Evolutionary conservation across 2,888 invertebrate genomes (phyloP), one percentile per base, ranked within the genome.

Genomic region (Mactromeris polynyma): DNA sequence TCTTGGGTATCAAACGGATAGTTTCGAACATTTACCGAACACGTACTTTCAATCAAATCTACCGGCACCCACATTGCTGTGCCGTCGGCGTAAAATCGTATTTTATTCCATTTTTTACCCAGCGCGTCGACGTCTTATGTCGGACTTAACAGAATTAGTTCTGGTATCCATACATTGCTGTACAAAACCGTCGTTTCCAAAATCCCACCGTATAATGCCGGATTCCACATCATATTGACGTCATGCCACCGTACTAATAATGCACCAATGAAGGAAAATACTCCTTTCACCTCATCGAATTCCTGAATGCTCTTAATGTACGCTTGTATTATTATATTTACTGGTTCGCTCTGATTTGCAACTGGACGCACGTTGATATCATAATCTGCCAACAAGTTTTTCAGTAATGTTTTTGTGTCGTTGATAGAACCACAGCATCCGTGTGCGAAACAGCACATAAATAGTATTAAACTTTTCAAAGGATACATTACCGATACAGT

Each of bases 1-100:
- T 40, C 51, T 36, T 93, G 93, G 38, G 77, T 82, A 42, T 93
- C 92, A 81, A 92, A 93, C 4, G 93, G 93, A 64, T 89, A 93
- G 42, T 89, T 90, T 0, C 86, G 73, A 17, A 90, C 88, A 42
- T 92, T 89, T 3, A 93, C 86, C 1, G 87, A 36, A 77, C 93
- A 93, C 0, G 91, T 85, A 14, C 90, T 85, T 82, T 90, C 86
- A 7, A 91, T 82, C 2, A 90, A 51, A 19, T 88, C 88, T 14
- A 85, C 83, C 3, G 90, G 85, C 2, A 81, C 19, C 91, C 91
- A 93, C 17, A 69, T n/a, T 26, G 90, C 90, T 9, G 73, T 51
- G 9, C 93, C 92, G 84, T 85, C 58, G n/a, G 73, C 81, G 11
- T 46, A 69, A 21, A 83, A 86, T 42, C 81, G 40, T 14, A 93